Evolutionary conservation across 2,888 invertebrate genomes (phyloP), one percentile per base, ranked within the genome.

Genomic region (Stratiomys singularior): DNA sequence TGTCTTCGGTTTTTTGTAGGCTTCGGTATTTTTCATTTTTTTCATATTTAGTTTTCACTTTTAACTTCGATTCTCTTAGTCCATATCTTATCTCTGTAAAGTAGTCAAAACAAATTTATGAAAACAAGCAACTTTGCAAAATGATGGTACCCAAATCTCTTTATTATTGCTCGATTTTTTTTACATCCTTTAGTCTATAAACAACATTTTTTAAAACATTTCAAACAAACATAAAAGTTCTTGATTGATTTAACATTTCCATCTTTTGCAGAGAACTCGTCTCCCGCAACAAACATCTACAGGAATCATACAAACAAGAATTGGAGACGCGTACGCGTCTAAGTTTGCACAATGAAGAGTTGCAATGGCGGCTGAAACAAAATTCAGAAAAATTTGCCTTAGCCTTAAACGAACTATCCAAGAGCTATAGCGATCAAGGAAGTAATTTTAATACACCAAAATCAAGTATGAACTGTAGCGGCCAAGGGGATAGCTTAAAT

Each of bases 361-460:
- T 97, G 1, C 91, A 94, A 82, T 97, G 95, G 92, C 94, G 94
- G 84, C 89, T 97, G 78, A 90, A 93, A 83, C 94, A 95, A 85
- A 94, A 94, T 85, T 93, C 92, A 77, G 93, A 94, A 87, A 93
- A 94, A 63, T 88, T 80, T 76, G 78, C 81, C n/a, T 69, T 79
- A 11, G 87, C 86, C 71, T 85, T 88, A 2, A 81, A 86, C 13
- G 87, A 88, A 80, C 84, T 86, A 1, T 82, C 82, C 4, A 82
- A 82, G 76, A 82, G 80, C 78, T 81, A 81, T 66, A 81, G 80
- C n/a, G 82, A 82, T 21, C 78, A 78, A 23, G 69, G 80, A 23
- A 76, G n/a, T 56, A 71, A 76, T 27, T 79, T 76, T 63, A 79
- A 56, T 46, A 30, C 74, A 15, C 79, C 76, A 77, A 81, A 80